Evolutionary conservation across 2,113 vertebrate species (phyloP).

Genomic region (Vulpes lagopus): DNA sequence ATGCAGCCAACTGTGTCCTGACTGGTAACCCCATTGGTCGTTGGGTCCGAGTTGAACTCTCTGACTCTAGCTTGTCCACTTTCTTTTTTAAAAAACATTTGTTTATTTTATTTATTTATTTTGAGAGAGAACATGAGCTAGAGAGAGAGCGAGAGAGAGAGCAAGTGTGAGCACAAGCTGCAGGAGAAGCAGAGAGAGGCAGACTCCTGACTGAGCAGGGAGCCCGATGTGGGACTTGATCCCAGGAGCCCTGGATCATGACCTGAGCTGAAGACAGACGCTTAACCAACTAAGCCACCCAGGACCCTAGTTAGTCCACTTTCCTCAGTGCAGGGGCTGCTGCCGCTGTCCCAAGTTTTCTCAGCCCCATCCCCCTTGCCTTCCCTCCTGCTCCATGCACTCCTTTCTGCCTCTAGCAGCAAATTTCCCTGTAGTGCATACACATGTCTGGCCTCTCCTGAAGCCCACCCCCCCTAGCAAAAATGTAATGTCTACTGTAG

Average conservation of each 20-base stretch:
- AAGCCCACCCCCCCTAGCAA: neutral
- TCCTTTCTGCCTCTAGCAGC: neutral
- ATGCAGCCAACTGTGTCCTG: neutral
- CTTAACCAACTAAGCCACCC: too few species aligned
- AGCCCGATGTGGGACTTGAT: too few species aligned
- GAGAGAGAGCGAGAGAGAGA: too few species aligned
- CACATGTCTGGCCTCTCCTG: accelerated
- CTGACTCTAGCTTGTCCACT: neutral
- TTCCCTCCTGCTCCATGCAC: neutral
- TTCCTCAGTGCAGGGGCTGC: neutral
- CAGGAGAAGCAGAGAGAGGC: too few species aligned
- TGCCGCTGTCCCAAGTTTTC: neutral
- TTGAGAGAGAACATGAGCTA: too few species aligned
- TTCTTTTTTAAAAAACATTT: neutral
- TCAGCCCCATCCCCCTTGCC: neutral
- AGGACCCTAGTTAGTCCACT: neutral
- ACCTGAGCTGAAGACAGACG: too few species aligned
- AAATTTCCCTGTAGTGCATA: neutral
- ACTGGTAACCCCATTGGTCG: neutral
- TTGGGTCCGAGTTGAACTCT: neutral
- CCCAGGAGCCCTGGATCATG: too few species aligned
- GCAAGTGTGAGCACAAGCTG: too few species aligned
- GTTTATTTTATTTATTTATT: too few species aligned
- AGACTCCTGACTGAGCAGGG: too few species aligned
- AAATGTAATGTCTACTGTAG: neutral